Evolutionary conservation across 2,113 vertebrate species (phyloP), one percentile per base, ranked within the genome.

Genomic region (Corydoras sp.): DNA sequence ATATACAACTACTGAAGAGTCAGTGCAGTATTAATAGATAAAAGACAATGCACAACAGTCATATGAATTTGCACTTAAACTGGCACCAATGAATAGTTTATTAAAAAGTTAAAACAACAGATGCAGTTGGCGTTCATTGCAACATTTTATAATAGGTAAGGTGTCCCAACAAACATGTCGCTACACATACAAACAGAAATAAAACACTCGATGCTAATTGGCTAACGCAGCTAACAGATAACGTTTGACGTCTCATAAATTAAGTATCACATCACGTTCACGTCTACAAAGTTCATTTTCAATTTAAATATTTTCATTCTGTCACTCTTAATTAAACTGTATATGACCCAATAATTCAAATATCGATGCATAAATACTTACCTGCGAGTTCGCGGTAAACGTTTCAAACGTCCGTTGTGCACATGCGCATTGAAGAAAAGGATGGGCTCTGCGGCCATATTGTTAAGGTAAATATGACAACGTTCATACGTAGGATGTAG

Each of bases 361-460:
- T 10, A 3, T 14, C 12, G 9, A 0, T 68, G 5, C 18, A 49
- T 11, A 9, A 1, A 43, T 12, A 74, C 74, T n/a, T 53, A 55
- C 76, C 66, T 24, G 18, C 18, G 2, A 64, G 10, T 55, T 75
- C 62, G 65, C 79, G 79, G 43, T 18, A 55, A 18, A 24, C 10
- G 1, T 3, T 64, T 75, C 12, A 51, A 77, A 58, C 4, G 6
- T n/a, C 11, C 3, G 9, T 54, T 30, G 5, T 56, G 75, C 78
- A 72, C 78, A 77, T 77, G 78, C 75, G 29, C 63, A 18, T 3
- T 50, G 9, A n/a, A 50, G 3, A 32, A 50, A 1, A 10, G 71
- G 4, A 2, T 24, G n/a, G 24, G 7, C 18, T 10, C 24, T 14
- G 35, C 50, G 13, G 18, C 54, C 71, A 72, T 72, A 14, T 32